These are phyloP conservation scores for Stichopus chloronotus DNA, from an alignment of 35 echinoderm and acorn worm genomes.

Conservation along the genomic window DNA sequence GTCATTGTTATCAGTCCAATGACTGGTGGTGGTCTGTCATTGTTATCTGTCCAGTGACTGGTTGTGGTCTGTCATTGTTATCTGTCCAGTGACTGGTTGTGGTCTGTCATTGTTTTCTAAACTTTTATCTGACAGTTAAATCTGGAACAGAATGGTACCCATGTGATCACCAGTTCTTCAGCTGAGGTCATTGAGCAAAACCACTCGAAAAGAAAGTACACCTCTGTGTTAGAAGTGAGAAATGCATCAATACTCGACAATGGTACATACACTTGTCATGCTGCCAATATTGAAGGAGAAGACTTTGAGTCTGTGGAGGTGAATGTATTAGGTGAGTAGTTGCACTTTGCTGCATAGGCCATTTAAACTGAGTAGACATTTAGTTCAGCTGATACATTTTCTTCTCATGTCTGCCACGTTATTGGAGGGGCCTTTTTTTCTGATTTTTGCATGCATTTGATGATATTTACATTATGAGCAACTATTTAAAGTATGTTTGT, in stretches of 20 bases:
- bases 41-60: too few species aligned
- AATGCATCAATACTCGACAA: constrained; percentile 63
- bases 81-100: too few species aligned
- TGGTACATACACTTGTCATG: constrained; percentile 71
- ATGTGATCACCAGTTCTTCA: constrained; percentile 22
- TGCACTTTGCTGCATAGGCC: background rate
- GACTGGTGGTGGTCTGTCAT: too few species aligned
- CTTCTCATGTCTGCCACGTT: too few species aligned
- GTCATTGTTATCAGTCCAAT: too few species aligned
- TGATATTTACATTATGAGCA: too few species aligned
- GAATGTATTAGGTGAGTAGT: constrained; percentile 43
- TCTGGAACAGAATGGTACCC: constrained; percentile 18
- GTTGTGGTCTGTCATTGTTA: too few species aligned
- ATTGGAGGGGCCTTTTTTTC: too few species aligned
- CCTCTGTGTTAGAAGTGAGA: constrained; percentile 22
- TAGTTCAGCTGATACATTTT: too few species aligned
- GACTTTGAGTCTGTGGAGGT: constrained; percentile 17
- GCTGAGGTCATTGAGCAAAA: background rate
- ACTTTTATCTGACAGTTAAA: constrained; percentile 7
- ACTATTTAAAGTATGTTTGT: too few species aligned
- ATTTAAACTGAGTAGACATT: too few species aligned
- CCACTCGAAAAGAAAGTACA: constrained; percentile 37
- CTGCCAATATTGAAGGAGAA: constrained; percentile 58
- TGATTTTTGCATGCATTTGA: too few species aligned
- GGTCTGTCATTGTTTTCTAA: background rate